phyloP scores from a whole-genome alignment of 2,888 invertebrate species.

The Euplagia quadripunctaria region DNA sequence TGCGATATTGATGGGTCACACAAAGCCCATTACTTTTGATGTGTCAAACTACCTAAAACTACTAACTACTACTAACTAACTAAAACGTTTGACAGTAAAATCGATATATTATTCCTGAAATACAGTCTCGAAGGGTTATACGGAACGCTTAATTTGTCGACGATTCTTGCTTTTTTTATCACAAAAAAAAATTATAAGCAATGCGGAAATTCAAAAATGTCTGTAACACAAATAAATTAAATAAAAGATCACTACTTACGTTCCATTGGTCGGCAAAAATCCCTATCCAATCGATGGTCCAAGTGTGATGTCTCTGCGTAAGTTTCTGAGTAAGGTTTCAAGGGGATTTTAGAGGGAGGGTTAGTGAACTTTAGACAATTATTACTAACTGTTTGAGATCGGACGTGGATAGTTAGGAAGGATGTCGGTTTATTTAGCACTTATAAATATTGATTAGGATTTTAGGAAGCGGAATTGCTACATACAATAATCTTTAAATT shows the following conservation, averaged over 20 bases:
- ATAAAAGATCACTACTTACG: neutral
- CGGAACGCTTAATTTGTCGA: neutral
- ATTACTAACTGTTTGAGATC: no score
- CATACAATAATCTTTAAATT: no score
- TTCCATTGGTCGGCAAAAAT: neutral
- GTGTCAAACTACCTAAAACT: neutral
- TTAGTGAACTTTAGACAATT: no score
- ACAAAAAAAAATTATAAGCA: neutral
- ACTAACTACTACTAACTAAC: no score
- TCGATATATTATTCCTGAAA: neutral
- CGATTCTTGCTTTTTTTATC: neutral
- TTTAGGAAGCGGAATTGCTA: no score
- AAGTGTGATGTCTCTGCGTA: neutral
- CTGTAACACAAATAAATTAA: neutral
- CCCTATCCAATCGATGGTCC: neutral
- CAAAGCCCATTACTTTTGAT: conserved; percentile 1
- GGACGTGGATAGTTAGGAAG: no score
- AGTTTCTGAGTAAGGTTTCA: neutral
- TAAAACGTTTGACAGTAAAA: neutral
- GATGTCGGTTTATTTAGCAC: no score
- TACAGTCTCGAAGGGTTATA: neutral
- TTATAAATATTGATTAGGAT: no score
- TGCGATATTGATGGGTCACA: conserved; percentile 10
- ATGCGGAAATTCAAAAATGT: neutral
- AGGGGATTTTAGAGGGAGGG: neutral